Conservation (phyloP, 2,888 invertebrate species). For the Latrodectus hesperus region DNA sequence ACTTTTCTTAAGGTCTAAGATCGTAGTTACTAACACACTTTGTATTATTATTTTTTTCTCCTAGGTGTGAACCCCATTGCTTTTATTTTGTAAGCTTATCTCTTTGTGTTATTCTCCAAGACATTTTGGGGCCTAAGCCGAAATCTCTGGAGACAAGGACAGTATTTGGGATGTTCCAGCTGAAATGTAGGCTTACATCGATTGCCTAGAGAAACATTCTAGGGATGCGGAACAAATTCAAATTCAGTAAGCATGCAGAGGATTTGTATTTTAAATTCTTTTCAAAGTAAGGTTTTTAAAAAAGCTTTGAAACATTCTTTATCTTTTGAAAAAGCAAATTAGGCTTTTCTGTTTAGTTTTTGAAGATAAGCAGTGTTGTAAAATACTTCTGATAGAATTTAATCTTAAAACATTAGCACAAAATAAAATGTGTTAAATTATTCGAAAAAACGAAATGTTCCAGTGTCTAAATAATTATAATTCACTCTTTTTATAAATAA, state of each 20-base stretch:
- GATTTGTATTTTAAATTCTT: too few relatives aligned
- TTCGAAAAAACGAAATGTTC: too few relatives aligned
- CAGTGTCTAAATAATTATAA: too few relatives aligned
- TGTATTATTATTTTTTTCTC: background rate
- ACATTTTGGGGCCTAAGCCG: background rate
- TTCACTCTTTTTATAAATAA: too few relatives aligned
- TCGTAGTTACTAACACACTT: background rate
- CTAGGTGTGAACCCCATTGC: constrained; percentile 2
- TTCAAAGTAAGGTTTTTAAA: too few relatives aligned
- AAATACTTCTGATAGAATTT: too few relatives aligned
- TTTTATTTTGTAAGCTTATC: constrained; percentile 2
- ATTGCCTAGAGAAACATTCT: background rate
- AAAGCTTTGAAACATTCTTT: too few relatives aligned
- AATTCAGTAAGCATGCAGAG: background rate
- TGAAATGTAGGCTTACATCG: background rate
- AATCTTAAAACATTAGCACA: too few relatives aligned
- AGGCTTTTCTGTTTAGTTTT: too few relatives aligned
- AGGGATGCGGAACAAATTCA: constrained; percentile 2
- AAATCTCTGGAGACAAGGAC: constrained; percentile 4
- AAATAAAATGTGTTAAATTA: too few relatives aligned
- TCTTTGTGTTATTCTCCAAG: background rate
- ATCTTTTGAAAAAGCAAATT: too few relatives aligned
- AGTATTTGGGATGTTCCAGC: background rate
- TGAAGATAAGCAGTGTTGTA: too few relatives aligned
- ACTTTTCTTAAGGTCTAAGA: background rate